A percentile compares a stretch with the other conserved stretches of the same genome.
These are phyloP conservation scores for Turritopsis rubra DNA, from an alignment of 30 jellyfish, hydroid and myxozoan genomes.

Conservation along the genomic window DNA sequence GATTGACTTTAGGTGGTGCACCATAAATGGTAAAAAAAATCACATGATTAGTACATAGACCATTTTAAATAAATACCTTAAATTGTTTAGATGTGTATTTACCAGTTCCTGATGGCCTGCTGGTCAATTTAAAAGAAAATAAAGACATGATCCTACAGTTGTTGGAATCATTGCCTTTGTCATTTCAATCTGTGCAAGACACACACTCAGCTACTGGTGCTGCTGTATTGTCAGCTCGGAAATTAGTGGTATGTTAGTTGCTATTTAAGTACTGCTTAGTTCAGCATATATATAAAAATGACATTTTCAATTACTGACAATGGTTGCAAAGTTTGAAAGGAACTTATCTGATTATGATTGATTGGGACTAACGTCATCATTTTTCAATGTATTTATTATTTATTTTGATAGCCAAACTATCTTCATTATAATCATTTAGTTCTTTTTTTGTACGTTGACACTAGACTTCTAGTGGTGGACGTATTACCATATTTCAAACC, in stretches of 20 bases:
- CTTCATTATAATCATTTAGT: no score
- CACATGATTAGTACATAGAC: neutral
- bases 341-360: no score
- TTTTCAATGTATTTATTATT: no score
- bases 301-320: neutral
- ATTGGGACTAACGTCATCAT: no score
- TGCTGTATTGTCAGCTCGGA: slow-evolving; percentile 76
- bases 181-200: slow-evolving; percentile 63
- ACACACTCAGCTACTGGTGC: slow-evolving; percentile 88
- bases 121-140: slow-evolving; percentile 84
- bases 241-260: slow-evolving; percentile 44
- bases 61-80: no score
- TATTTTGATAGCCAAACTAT: no score
- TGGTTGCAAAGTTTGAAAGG: no score
- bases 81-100: slow-evolving; percentile 70
- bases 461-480: slow-evolving; percentile 84
- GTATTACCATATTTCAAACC: slow-evolving; percentile 85
- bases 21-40: no score
- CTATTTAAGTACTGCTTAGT: neutral
- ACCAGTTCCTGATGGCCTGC: slow-evolving; percentile 95
- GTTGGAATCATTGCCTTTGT: slow-evolving; percentile 63
- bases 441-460: no score
- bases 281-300: neutral
- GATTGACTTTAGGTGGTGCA: neutral
- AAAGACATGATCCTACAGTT: slow-evolving; percentile 80